Percentiles rank a stretch among this genome's conserved stretches.
Conservation (phyloP, 2,113 vertebrate genomes). For the Pica pica region DNA sequence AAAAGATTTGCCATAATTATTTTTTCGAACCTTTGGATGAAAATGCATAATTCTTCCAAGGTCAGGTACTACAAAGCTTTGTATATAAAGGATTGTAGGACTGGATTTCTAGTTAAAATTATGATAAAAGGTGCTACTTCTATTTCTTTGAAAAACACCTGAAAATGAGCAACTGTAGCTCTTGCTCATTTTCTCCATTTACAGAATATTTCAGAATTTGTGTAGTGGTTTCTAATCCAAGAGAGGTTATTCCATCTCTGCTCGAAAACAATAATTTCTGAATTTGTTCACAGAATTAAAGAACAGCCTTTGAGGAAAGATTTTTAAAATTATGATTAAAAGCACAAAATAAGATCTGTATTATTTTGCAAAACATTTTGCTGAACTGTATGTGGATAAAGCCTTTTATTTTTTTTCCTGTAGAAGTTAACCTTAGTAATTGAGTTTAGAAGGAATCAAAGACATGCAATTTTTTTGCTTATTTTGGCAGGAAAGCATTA, state of each 20-base stretch:
- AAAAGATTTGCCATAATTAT: neutral
- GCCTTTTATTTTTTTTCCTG: neutral
- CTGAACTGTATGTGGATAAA: neutral
- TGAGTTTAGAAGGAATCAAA: neutral
- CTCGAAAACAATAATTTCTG: neutral
- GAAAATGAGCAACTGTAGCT: neutral
- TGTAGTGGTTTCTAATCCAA: neutral
- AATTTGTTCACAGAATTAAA: neutral
- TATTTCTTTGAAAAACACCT: neutral
- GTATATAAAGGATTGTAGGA: neutral
- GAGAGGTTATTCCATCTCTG: neutral
- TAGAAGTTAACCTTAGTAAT: neutral
- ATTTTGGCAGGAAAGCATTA: neutral
- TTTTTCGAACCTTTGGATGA: neutral
- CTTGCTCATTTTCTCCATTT: neutral
- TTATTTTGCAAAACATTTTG: neutral
- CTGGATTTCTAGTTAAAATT: neutral
- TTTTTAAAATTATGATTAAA: neutral
- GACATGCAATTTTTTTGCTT: neutral
- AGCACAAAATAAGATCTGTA: neutral
- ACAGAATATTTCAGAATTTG: neutral
- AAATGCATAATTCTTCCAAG: neutral
- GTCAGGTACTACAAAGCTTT: neutral
- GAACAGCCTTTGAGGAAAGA: neutral
- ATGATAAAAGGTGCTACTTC: neutral